phyloP scores from a whole-genome alignment of 2,113 vertebrate species.

The Porphyrio hochstetteri region DNA sequence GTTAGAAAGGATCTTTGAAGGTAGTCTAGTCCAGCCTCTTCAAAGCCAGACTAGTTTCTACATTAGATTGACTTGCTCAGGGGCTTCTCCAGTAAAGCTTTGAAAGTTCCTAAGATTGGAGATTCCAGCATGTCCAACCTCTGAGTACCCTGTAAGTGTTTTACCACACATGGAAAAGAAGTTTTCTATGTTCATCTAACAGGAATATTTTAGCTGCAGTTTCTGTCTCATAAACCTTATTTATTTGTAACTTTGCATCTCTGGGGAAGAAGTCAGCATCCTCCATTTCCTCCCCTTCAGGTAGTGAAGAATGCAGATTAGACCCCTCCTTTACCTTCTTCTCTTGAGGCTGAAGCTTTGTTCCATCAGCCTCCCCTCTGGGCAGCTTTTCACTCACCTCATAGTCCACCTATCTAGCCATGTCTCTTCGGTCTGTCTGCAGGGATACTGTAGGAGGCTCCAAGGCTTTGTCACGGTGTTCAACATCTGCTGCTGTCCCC shows the following conservation, averaged over 20 bases:
- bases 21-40: not conserved
- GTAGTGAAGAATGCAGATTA: not conserved
- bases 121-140: not conserved
- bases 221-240: not conserved
- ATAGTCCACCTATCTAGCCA: not conserved
- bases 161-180: not conserved
- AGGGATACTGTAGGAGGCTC: not conserved
- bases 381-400: not conserved
- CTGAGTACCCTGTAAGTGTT: not conserved
- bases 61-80: not conserved
- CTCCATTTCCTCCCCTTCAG: not conserved
- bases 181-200: not conserved
- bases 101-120: not conserved
- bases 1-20: not conserved
- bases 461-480: not conserved
- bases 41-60: not conserved
- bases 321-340: not conserved
- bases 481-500: not conserved
- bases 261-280: not conserved
- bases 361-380: not conserved
- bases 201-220: not conserved
- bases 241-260: not conserved
- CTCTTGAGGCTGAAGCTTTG: not conserved
- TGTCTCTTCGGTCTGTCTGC: not conserved
- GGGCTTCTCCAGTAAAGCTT: not conserved